These are phyloP conservation scores for Irena cyanogastra DNA, from an alignment of 2,113 vertebrate species.

Conservation along the genomic window DNA sequence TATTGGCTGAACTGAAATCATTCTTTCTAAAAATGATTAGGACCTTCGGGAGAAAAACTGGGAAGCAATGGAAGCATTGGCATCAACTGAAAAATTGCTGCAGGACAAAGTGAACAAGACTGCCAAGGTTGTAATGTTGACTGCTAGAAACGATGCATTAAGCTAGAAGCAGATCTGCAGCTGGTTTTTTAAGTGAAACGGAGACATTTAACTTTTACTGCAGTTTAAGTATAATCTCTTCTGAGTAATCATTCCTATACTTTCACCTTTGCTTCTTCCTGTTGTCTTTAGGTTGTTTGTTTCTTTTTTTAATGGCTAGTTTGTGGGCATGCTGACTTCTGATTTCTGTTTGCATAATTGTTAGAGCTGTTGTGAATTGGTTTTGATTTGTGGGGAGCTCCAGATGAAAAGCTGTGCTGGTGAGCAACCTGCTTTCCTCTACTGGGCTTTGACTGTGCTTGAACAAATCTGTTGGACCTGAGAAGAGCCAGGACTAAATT, in stretches of 20 bases:
- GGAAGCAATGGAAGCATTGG: slow-evolving; percentile 99
- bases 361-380: slow-evolving; percentile 40
- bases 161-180: slow-evolving; percentile 85
- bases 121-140: slow-evolving; percentile 94
- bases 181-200: slow-evolving; percentile 64
- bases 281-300: slow-evolving; percentile 36
- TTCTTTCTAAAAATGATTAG: slow-evolving; percentile 99
- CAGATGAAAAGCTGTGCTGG: background rate
- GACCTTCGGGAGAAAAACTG: slow-evolving; percentile 99
- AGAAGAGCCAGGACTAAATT: background rate
- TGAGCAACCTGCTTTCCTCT: slow-evolving; percentile 10
- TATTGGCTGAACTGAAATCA: slow-evolving; percentile 91
- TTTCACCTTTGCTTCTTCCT: slow-evolving; percentile 65
- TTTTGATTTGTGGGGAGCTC: slow-evolving; percentile 16
- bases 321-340: slow-evolving; percentile 54
- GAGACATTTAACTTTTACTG: slow-evolving; percentile 74
- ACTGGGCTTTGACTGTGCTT: background rate
- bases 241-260: slow-evolving; percentile 49
- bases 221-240: slow-evolving; percentile 69
- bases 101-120: slow-evolving; percentile 98
- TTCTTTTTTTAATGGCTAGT: background rate
- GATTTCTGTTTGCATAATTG: slow-evolving; percentile 44
- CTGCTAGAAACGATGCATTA: slow-evolving; percentile 77
- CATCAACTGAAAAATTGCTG: slow-evolving; percentile 99
- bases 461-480: background rate